phyloP scores from a whole-genome alignment of 2,797 vertebrate genomes.

The Otus scops region DNA sequence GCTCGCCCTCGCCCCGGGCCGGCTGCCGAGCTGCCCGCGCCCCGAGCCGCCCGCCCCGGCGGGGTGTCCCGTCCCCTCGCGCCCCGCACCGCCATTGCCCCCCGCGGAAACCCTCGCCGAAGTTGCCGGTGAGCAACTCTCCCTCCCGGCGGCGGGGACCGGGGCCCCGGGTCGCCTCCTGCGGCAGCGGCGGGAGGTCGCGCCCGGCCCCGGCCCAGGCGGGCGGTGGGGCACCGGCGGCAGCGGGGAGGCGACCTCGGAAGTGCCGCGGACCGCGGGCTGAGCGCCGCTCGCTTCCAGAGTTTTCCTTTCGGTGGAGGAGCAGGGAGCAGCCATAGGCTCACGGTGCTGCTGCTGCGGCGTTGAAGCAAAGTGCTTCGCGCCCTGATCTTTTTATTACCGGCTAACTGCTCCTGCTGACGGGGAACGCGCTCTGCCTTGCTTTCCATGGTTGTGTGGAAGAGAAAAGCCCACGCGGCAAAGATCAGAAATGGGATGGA shows the following conservation, averaged over 20 bases:
- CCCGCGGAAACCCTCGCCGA: not conserved
- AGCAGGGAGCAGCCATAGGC: not conserved
- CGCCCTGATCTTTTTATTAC: rapidly evolving
- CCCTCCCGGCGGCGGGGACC: not conserved
- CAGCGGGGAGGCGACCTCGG: not conserved
- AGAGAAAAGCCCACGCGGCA: not conserved
- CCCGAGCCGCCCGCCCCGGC: not conserved
- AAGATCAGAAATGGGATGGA: not conserved
- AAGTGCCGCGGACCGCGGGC: not conserved
- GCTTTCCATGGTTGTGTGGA: rapidly evolving
- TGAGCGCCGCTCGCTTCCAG: not conserved
- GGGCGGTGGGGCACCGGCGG: not conserved
- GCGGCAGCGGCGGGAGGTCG: not conserved
- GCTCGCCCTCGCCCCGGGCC: not conserved
- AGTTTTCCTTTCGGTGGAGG: not conserved
- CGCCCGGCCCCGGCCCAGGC: rapidly evolving
- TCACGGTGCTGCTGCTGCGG: not conserved
- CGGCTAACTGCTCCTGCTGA: not conserved
- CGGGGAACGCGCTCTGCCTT: rapidly evolving
- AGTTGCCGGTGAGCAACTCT: not conserved
- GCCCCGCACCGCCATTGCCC: not conserved
- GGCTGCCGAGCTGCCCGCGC: not conserved
- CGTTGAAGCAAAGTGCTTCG: not conserved
- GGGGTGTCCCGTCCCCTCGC: not conserved
- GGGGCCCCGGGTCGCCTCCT: not conserved